Conservation (phyloP, 2,113 vertebrate species). For the Pterophyllum scalare region DNA sequence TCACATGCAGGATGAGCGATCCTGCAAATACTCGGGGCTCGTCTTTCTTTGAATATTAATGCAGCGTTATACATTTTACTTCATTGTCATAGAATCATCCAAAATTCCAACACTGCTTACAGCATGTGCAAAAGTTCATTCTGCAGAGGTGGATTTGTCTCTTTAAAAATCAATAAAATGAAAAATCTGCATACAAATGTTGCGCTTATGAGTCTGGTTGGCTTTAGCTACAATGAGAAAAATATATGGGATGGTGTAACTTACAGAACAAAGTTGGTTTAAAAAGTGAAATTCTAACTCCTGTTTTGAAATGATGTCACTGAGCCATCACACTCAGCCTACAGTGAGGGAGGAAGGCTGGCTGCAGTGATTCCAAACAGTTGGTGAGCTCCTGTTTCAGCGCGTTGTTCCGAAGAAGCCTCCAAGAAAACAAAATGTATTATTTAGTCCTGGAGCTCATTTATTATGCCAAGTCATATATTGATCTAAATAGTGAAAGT, state of each 20-base stretch:
- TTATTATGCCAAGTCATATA: slow-evolving; percentile 56
- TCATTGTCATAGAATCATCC: background rate
- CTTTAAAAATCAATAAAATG: slow-evolving; percentile 1
- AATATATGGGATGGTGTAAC: background rate
- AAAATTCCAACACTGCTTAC: background rate
- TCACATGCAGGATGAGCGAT: background rate
- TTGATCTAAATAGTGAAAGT: slow-evolving; percentile 60
- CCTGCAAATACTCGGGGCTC: no score
- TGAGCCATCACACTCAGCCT: slow-evolving; percentile 5
- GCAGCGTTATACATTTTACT: background rate
- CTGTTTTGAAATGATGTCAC: slow-evolving; percentile 17
- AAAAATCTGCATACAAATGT: background rate
- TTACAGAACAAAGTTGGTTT: background rate
- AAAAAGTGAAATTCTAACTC: background rate
- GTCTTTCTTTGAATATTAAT: background rate
- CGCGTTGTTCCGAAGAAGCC: slow-evolving; percentile 20
- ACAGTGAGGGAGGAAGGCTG: slow-evolving; percentile 14
- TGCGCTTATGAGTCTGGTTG: background rate
- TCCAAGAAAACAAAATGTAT: slow-evolving; percentile 48
- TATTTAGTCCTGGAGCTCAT: slow-evolving; percentile 58
- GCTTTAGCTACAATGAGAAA: background rate
- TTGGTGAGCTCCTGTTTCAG: slow-evolving; percentile 30
- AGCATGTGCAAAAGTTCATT: background rate
- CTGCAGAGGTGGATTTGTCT: background rate
- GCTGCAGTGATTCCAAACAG: slow-evolving; percentile 1